These are phyloP conservation scores for Drosophila tsacasi DNA, from an alignment of 1,140 invertebrate species.

Conservation along the genomic window DNA sequence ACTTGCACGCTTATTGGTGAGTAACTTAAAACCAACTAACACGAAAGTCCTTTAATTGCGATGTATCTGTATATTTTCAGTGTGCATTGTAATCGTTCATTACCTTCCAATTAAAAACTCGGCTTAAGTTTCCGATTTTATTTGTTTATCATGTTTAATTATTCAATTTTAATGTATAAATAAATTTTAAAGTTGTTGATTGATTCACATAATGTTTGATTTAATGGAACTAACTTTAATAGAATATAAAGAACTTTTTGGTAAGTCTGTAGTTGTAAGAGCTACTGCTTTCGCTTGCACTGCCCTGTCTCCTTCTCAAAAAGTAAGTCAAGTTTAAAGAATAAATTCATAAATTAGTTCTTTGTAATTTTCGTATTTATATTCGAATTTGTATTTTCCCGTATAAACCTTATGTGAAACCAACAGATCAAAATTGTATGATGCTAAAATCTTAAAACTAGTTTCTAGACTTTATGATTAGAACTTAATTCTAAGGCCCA, in stretches of 20 bases:
- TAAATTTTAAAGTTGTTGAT: slow-evolving; percentile 10
- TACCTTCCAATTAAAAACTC: slow-evolving; percentile 67
- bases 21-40: neutral
- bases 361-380: no score
- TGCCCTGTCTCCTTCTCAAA: neutral
- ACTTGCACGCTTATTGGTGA: slow-evolving; percentile 65
- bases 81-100: slow-evolving; percentile 61
- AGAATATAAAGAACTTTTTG: neutral
- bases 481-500: slow-evolving; percentile 32
- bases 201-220: neutral
- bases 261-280: no score
- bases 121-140: neutral
- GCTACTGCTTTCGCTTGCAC: no score
- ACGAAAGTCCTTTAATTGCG: neutral
- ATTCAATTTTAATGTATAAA: slow-evolving; percentile 4
- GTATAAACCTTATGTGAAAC: neutral
- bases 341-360: neutral
- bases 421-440: neutral
- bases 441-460: slow-evolving; percentile 43
- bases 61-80: slow-evolving; percentile 43
- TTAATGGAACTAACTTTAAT: neutral
- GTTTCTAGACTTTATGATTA: slow-evolving; percentile 47
- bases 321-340: neutral
- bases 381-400: neutral
- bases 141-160: neutral